Evolutionary conservation across 1,140 invertebrate genomes (phyloP).

Genomic region (Aradophagus sp.): DNA sequence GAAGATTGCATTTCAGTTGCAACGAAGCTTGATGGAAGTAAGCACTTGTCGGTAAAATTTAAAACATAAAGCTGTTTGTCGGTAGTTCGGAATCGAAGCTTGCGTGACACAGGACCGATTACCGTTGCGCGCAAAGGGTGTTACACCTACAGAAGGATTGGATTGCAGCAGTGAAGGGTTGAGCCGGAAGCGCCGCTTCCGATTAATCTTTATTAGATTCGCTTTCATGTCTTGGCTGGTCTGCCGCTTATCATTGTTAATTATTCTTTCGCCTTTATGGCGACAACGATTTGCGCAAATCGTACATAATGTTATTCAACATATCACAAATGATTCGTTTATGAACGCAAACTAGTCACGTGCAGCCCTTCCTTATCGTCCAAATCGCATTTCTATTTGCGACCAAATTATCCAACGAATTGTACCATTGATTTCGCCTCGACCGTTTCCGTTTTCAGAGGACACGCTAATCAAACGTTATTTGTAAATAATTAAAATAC

Average conservation of each 20-base stretch:
- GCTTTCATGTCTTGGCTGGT: constrained; percentile 34
- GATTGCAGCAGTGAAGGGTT: constrained; percentile 50
- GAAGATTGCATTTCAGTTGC: too few relatives aligned
- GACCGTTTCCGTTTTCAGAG: constrained; percentile 2
- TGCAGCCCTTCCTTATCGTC: constrained; percentile 29
- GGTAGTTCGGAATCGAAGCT: constrained; percentile 37
- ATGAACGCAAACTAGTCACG: constrained; percentile 30
- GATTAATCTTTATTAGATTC: constrained; percentile 59
- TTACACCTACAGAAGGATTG: constrained; percentile 44
- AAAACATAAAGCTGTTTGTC: constrained; percentile 36
- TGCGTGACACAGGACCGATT: constrained; percentile 44
- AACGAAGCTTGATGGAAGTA: too few relatives aligned
- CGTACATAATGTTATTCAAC: constrained; percentile 20
- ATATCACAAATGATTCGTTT: constrained; percentile 46
- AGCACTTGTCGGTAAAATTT: constrained; percentile 25
- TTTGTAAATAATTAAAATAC: too few relatives aligned
- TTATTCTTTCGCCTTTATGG: constrained; percentile 43
- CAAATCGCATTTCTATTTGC: constrained; percentile 12
- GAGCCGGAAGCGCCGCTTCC: constrained; percentile 47
- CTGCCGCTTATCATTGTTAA: constrained; percentile 45
- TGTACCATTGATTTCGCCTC: constrained; percentile 17
- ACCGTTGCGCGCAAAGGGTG: constrained; percentile 35
- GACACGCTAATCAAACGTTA: background rate
- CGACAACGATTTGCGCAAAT: constrained; percentile 42
- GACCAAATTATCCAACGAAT: constrained; percentile 27